Evolutionary conservation across 2,888 invertebrate genomes (phyloP).

Genomic region (Thereva unica): DNA sequence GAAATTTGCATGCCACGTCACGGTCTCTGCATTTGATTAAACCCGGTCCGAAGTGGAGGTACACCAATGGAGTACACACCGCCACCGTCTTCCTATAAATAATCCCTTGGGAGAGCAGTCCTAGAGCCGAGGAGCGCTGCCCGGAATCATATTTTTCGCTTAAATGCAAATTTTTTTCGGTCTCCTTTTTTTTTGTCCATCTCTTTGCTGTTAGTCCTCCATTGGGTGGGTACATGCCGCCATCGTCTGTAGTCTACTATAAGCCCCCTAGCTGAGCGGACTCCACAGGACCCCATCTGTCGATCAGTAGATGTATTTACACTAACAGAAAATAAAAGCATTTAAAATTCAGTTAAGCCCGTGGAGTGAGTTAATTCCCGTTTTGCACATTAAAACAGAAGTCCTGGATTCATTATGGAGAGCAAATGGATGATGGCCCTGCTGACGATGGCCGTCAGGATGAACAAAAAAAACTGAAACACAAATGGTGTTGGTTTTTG

Average conservation of each 20-base stretch:
- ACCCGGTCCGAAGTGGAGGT: slow-evolving; percentile 16
- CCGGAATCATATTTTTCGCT: slow-evolving; percentile 32
- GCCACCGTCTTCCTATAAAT: slow-evolving; percentile 26
- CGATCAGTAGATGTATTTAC: slow-evolving; percentile 32
- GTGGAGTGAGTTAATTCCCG: slow-evolving; percentile 28
- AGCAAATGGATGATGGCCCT: slow-evolving; percentile 17
- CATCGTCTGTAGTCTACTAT: neutral
- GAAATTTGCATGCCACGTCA: slow-evolving; percentile 35
- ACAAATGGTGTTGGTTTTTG: slow-evolving; percentile 18
- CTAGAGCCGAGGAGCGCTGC: slow-evolving; percentile 1
- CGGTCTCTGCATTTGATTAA: slow-evolving; percentile 35
- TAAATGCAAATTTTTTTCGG: slow-evolving; percentile 30
- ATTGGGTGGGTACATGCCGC: slow-evolving; percentile 18
- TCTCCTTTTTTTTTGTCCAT: slow-evolving; percentile 14
- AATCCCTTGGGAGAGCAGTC: slow-evolving; percentile 18
- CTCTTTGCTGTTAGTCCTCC: slow-evolving; percentile 15
- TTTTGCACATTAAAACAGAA: slow-evolving; percentile 33
- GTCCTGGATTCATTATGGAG: slow-evolving; percentile 28
- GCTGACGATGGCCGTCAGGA: slow-evolving; percentile 15
- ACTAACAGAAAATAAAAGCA: slow-evolving; percentile 30
- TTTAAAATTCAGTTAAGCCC: slow-evolving; percentile 30
- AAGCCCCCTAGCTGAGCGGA: neutral
- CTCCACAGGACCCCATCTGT: slow-evolving; percentile 4
- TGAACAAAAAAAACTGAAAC: neutral
- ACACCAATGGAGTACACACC: neutral